Evolutionary conservation across 2,888 invertebrate genomes (phyloP).

Genomic region (Fragum whitleyi): DNA sequence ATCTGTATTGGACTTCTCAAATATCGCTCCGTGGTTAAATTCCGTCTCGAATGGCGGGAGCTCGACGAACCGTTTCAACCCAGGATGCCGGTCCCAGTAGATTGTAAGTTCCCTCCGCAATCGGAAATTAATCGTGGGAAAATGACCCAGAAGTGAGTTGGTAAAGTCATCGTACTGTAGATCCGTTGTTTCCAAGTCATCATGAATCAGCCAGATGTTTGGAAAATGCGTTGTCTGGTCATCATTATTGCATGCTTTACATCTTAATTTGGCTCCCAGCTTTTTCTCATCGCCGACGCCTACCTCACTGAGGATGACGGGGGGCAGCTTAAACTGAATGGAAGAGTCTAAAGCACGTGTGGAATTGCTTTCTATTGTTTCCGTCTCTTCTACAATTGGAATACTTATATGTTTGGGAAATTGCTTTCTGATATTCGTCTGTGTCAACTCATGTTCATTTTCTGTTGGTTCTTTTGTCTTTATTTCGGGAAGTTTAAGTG

Average conservation of each 20-base stretch:
- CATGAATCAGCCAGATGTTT: slow-evolving; percentile 8
- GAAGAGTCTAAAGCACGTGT: background rate
- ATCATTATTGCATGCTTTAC: background rate
- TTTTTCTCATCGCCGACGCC: background rate
- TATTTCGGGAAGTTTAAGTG: background rate
- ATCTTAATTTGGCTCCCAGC: background rate
- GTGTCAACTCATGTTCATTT: background rate
- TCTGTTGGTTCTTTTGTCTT: background rate
- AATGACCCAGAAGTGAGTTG: slow-evolving; percentile 13
- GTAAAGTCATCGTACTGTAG: slow-evolving; percentile 6
- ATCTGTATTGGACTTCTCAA: slow-evolving; percentile 2
- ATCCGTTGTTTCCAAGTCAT: background rate
- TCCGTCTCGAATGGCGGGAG: background rate
- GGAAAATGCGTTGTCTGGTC: background rate
- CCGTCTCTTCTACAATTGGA: slow-evolving; percentile 1
- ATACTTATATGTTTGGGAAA: slow-evolving; percentile 17
- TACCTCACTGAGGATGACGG: slow-evolving; percentile 5
- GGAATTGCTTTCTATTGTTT: slow-evolving; percentile 9
- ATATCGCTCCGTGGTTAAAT: background rate
- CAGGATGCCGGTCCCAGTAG: slow-evolving; percentile 3
- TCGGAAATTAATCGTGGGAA: background rate
- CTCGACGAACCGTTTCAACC: background rate
- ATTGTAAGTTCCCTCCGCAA: slow-evolving; percentile 9
- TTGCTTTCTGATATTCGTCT: background rate
- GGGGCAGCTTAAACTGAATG: slow-evolving; percentile 9